Percentiles rank a stretch among this genome's conserved stretches.
These are phyloP conservation scores for Eupithecia vulgata DNA, from an alignment of 2,888 invertebrate genomes.

Conservation along the genomic window DNA sequence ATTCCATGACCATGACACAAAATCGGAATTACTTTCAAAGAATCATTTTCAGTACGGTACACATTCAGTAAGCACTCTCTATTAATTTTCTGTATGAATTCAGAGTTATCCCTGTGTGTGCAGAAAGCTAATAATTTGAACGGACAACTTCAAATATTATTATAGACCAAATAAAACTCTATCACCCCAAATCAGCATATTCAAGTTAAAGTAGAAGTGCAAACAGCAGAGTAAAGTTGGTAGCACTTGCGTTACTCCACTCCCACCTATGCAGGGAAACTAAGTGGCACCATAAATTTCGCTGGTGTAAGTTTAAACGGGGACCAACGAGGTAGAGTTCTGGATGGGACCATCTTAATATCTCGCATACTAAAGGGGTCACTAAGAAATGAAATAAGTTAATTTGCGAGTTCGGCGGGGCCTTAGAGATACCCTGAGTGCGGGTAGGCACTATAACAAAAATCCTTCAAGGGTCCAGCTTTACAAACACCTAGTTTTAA, in stretches of 20 bases:
- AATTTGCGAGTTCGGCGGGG: too few species aligned
- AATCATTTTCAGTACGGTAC: not conserved
- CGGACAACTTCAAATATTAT: slow-evolving; percentile 5
- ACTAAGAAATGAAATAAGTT: too few species aligned
- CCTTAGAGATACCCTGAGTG: too few species aligned
- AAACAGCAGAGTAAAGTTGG: slow-evolving; percentile 51
- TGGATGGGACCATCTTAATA: slow-evolving; percentile 45
- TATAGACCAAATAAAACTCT: slow-evolving; percentile 10
- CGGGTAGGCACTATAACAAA: too few species aligned
- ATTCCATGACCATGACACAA: not conserved
- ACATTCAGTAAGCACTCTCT: too few species aligned
- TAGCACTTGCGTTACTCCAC: slow-evolving; percentile 38
- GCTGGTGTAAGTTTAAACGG: slow-evolving; percentile 75
- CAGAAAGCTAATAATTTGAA: not conserved
- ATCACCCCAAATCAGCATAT: slow-evolving; percentile 29
- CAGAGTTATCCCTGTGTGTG: not conserved
- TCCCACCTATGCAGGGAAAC: slow-evolving; percentile 67
- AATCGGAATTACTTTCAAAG: not conserved
- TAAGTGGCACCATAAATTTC: slow-evolving; percentile 77
- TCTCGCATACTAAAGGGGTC: too few species aligned
- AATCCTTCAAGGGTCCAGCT: too few species aligned
- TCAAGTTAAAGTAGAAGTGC: slow-evolving; percentile 42
- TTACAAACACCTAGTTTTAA: too few species aligned
- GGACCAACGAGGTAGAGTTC: slow-evolving; percentile 48
- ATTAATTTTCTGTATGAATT: not conserved